Evolutionary conservation across 2,113 vertebrate species (phyloP), one percentile per base, ranked within the genome.

Genomic region (Oreotrochilus melanogaster): DNA sequence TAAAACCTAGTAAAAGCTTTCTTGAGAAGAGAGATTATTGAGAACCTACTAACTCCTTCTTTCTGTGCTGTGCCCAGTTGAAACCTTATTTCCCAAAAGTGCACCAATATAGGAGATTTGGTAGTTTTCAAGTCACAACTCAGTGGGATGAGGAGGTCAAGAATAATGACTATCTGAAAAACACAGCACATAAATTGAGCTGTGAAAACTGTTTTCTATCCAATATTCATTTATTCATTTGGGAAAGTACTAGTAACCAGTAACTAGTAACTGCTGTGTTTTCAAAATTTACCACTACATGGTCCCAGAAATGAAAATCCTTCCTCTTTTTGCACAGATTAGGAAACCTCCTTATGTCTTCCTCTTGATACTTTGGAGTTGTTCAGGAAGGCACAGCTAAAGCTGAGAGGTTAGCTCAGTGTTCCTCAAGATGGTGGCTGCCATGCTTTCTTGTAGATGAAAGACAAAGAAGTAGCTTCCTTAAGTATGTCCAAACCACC

Each of bases 121-220:
- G 69, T 82, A 67, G 57, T 42, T 95, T 84, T 86, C 86, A 93
- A 93, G 54, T 65, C 50, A 73, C 81, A 94, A 92, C 95, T 94
- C 91, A 95, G 93, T 87, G 91, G 62, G 53, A 75, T 94, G 57
- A 87, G 42, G 45, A 93, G 43, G 35, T 62, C 42, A 28, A 72
- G n/a, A 31, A 37, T 75, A 94, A 94, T 75, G 78, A 75, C 50
- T 82, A 3, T 87, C 72, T 74, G 83, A 81, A 92, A 93, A 75
- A 65, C 73, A 72, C n/a, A 92, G 39, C 39, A 72, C 48, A 73
- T 69, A 70, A 79, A 25, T 8, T 78, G 53, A 89, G 27, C 57
- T 84, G 69, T 57, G 58, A 94, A 65, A 61, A 31, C 42, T 65
- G 58, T n/a, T 86, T 94, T 90, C 35, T 69, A 19, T 70, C 37